phyloP scores from a whole-genome alignment of 2,113 vertebrate species.

The Rissa tridactyla region DNA sequence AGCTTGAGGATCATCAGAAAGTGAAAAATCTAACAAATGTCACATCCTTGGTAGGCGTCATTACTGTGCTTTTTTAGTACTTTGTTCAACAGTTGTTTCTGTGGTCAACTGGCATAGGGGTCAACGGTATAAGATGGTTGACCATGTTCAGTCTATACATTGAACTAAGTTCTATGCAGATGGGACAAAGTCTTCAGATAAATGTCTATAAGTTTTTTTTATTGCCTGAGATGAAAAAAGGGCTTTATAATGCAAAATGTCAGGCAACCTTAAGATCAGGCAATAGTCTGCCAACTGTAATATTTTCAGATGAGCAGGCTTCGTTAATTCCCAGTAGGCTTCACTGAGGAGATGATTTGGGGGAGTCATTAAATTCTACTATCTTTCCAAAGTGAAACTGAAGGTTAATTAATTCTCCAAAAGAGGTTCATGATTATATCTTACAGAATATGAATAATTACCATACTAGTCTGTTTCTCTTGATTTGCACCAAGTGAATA shows the following conservation, averaged over 20 bases:
- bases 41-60: not conserved
- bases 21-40: not conserved
- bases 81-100: not conserved
- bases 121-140: not conserved
- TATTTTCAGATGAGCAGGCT: not conserved
- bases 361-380: not conserved
- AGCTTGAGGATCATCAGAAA: not conserved
- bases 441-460: not conserved
- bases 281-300: not conserved
- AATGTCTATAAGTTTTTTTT: not conserved
- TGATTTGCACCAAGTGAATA: not conserved
- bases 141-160: not conserved
- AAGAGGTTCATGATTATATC: not conserved
- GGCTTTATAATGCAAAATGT: not conserved
- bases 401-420: slow-evolving; percentile 43
- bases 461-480: not conserved
- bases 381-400: slow-evolving; percentile 17
- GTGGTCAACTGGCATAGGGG: rapidly evolving
- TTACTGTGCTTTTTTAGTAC: not conserved
- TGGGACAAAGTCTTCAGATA: not conserved
- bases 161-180: not conserved
- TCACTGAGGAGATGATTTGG: not conserved
- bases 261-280: not conserved
- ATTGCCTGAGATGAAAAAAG: not conserved
- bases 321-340: not conserved